These are phyloP conservation scores for Macquaria ambigua DNA, from an alignment of 2,113 vertebrate species.

Conservation along the genomic window DNA sequence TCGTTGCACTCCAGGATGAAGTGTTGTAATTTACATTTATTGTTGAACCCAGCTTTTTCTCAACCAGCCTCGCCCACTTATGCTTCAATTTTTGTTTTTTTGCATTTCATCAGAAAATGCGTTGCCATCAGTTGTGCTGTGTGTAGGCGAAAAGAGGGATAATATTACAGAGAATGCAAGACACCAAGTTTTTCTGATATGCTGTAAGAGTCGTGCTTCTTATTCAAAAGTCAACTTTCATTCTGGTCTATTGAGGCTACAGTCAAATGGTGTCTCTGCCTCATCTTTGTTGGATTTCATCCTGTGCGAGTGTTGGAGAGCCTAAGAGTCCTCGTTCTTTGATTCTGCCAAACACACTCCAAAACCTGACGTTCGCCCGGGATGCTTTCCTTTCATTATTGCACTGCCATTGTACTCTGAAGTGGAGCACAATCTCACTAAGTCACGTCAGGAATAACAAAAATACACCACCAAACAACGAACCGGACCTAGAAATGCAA, in stretches of 20 bases:
- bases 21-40: slow-evolving; percentile 50
- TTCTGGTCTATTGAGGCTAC: slow-evolving; percentile 20
- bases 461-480: not conserved
- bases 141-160: not conserved
- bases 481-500: slow-evolving; percentile 47
- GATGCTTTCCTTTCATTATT: slow-evolving; percentile 22
- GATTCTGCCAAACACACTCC: slow-evolving; percentile 25
- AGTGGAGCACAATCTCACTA: slow-evolving; percentile 23
- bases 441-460: slow-evolving; percentile 35
- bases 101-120: not conserved
- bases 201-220: not conserved
- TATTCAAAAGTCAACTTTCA: slow-evolving; percentile 35
- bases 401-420: not conserved
- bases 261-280: slow-evolving; percentile 36
- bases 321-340: slow-evolving; percentile 30
- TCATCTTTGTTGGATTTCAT: slow-evolving; percentile 47
- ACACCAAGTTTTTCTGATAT: not conserved
- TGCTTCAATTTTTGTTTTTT: not conserved
- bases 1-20: slow-evolving; percentile 47
- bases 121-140: not conserved
- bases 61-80: not conserved
- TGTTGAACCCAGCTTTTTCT: not conserved
- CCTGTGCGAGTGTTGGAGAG: slow-evolving; percentile 6
- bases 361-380: not conserved
- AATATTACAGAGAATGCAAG: not conserved